Evolutionary conservation across 1,140 invertebrate genomes (phyloP), one percentile per base, ranked within the genome.

Genomic region (Drosophila kohkoa): DNA sequence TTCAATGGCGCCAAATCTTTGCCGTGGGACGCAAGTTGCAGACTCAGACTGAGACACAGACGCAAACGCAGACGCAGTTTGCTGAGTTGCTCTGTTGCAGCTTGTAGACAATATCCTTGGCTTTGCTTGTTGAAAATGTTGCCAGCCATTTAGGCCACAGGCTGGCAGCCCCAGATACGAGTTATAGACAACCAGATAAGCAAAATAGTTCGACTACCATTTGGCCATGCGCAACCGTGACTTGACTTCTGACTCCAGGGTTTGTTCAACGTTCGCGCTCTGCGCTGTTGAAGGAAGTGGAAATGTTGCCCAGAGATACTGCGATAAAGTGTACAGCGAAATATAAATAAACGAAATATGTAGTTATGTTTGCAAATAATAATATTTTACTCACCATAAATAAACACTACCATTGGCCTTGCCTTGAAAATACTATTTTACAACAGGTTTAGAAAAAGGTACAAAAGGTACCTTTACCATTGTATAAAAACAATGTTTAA

Each of bases 1-100:
- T 89, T 80, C 81, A 89, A 89, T 88, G 83, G 83, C 83, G 83
- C 83, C 83, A 87, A 88, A 83, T 83, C 80, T 87, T 80, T 69
- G 73, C 83, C 73, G 82, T 87, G 83, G 80, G 82, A 67, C 79
- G 82, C 82, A 81, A 62, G 35, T n/a, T 41, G 16, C 54, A 41
- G 15, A 80, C 63, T 49, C 58, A 51, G 51, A 80, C 63, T 49
- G 52, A 51, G 51, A 11, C 10, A 48, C 46, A 51, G 48, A 46
- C 46, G 8, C 15, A 57, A 15, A 35, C 25, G 13, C 28, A 30
- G 45, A 11, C 11, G 57, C 20, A 28, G 43, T 38, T 38, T 25
- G 20, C 20, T 25, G 20, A 25, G 35, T 10, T 8, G 35, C 32
- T 16, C 62, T 13, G 32, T 43, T 41, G 16, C 62, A 49, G 15